Conservation (phyloP, 2,113 vertebrate species). For the Pterocles burchelli region DNA sequence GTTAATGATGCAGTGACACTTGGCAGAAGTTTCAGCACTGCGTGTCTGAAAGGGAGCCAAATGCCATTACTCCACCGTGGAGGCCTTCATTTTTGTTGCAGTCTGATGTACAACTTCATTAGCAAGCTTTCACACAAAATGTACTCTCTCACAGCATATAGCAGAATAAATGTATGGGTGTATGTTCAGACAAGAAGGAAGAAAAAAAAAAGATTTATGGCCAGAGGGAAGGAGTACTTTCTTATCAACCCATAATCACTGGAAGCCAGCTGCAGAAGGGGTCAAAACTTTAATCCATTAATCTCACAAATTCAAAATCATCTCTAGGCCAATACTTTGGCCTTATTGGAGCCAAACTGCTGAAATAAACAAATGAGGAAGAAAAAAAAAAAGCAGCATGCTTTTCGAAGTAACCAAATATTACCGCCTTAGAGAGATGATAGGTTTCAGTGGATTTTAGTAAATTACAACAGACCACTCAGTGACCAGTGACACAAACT, state of each 20-base stretch:
- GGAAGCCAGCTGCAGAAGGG: not conserved
- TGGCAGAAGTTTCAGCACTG: conserved; percentile 64
- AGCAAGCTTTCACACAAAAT: conserved; percentile 18
- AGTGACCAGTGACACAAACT: not conserved
- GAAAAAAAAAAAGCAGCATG: not conserved
- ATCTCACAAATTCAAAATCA: not conserved
- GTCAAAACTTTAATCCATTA: not conserved
- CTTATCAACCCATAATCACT: not conserved
- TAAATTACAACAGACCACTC: not conserved
- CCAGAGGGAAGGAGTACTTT: not conserved
- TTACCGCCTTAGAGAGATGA: not conserved
- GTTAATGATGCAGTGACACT: conserved; percentile 72
- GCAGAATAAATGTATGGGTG: not conserved
- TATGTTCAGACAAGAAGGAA: not conserved
- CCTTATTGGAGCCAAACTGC: not conserved
- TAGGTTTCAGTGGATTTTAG: not conserved
- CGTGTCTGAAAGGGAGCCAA: conserved; percentile 66
- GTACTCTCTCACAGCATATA: conserved; percentile 1
- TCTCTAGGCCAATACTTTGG: not conserved
- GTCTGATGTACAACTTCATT: conserved; percentile 59
- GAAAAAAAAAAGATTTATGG: not conserved
- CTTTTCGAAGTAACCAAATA: not conserved
- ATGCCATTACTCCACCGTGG: conserved; percentile 41
- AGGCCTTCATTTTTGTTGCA: conserved; percentile 50
- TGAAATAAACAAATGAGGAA: not conserved